Evolutionary conservation across 2,888 invertebrate species (phyloP).

Genomic region (Sphaeridia pumilis): DNA sequence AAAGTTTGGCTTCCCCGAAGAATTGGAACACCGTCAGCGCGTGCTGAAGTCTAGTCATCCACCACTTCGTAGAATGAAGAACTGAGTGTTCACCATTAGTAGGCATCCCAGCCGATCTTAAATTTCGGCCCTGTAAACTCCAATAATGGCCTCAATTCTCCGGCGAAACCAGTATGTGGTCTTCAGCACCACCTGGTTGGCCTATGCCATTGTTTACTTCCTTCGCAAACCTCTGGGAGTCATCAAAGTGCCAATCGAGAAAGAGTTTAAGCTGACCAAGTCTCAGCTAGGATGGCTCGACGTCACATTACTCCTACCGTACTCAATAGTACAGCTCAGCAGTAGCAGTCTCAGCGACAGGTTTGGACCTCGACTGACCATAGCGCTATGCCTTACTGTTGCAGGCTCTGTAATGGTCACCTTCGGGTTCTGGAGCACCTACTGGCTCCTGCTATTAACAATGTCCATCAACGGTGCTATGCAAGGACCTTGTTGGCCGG

Average conservation of each 20-base stretch:
- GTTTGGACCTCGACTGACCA: slow-evolving; percentile 41
- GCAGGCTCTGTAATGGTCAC: slow-evolving; percentile 41
- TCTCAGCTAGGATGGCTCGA: slow-evolving; percentile 42
- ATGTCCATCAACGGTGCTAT: slow-evolving; percentile 42
- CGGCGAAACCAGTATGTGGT: slow-evolving; percentile 28
- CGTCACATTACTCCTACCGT: slow-evolving; percentile 42
- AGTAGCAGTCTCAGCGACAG: slow-evolving; percentile 41
- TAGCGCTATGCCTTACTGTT: slow-evolving; percentile 40
- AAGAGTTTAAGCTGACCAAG: slow-evolving; percentile 39
- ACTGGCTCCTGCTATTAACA: slow-evolving; percentile 38
- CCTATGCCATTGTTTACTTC: slow-evolving; percentile 39
- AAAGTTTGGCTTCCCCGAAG: too few species aligned
- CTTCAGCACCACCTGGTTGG: slow-evolving; percentile 35
- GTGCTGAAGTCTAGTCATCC: too few species aligned
- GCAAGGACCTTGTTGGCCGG: slow-evolving; percentile 44
- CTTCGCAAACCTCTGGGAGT: slow-evolving; percentile 44
- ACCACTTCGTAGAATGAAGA: too few species aligned
- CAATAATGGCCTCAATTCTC: slow-evolving; percentile 25
- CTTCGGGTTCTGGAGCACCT: slow-evolving; percentile 41
- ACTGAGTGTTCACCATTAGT: too few species aligned
- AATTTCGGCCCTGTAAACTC: too few species aligned
- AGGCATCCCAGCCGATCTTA: too few species aligned
- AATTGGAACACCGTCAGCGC: too few species aligned
- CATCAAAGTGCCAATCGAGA: slow-evolving; percentile 41
- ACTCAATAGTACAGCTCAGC: slow-evolving; percentile 41